phyloP scores from a whole-genome alignment of 2,888 invertebrate genomes.

The Ophioninae sp. region DNA sequence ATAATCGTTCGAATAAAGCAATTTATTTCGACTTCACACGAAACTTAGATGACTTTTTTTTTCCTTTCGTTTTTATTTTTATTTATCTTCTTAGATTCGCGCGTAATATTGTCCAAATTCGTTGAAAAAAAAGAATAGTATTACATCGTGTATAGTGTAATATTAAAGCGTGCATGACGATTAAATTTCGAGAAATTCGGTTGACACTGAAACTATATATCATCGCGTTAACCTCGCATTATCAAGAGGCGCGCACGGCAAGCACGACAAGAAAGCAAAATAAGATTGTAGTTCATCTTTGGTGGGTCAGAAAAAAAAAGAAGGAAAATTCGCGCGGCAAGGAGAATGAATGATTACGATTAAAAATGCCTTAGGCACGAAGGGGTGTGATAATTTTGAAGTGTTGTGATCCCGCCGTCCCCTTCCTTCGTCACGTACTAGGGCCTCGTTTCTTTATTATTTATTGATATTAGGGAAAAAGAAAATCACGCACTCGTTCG shows the following conservation, averaged over 20 bases:
- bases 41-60: neutral
- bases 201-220: neutral
- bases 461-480: constrained; percentile 52
- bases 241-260: neutral
- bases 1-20: constrained; percentile 15
- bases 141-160: neutral
- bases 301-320: constrained; percentile 11
- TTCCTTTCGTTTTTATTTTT: neutral
- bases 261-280: neutral
- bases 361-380: constrained; percentile 14
- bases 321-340: neutral
- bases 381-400: constrained; percentile 44
- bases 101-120: constrained; percentile 13
- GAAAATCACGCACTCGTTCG: constrained; percentile 45
- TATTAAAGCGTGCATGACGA: constrained; percentile 2
- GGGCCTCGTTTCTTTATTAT: constrained; percentile 49
- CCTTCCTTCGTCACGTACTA: constrained; percentile 33
- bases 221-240: neutral
- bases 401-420: constrained; percentile 40
- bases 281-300: constrained; percentile 10
- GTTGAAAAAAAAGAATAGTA: neutral
- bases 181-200: neutral
- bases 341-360: constrained; percentile 4
- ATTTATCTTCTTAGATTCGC: neutral
- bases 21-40: constrained; percentile 1